A percentile compares a stretch with the other conserved stretches of the same genome.
These are phyloP conservation scores for Aleadryas rufinucha DNA, from an alignment of 2,113 vertebrate genomes.

Conservation along the genomic window DNA sequence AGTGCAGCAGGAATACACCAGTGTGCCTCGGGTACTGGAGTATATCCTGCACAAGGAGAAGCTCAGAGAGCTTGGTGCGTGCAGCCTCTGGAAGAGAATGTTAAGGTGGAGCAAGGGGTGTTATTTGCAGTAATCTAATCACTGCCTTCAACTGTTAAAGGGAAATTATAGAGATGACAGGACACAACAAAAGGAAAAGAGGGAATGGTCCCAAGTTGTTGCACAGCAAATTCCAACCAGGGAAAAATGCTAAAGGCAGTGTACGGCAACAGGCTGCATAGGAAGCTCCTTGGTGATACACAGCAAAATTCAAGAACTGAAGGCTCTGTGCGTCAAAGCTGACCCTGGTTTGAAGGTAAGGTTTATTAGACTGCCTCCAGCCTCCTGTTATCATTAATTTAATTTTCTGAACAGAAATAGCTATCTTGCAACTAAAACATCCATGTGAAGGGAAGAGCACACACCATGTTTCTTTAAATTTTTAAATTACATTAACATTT, in stretches of 20 bases:
- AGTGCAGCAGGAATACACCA: background rate
- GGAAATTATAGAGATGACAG: background rate
- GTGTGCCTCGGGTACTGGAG: background rate
- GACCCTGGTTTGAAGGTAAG: background rate
- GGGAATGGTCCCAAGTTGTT: background rate
- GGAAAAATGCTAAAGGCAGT: background rate
- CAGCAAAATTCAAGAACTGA: background rate
- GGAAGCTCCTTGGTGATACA: background rate
- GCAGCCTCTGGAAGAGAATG: background rate
- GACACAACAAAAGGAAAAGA: background rate
- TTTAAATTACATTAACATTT: background rate
- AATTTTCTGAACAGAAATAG: background rate
- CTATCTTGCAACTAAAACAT: background rate
- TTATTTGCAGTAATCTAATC: background rate
- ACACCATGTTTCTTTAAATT: background rate
- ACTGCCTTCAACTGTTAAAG: background rate
- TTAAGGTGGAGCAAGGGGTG: background rate
- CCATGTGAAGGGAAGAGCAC: background rate
- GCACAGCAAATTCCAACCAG: background rate
- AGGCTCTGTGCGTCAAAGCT: background rate
- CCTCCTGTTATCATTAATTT: background rate
- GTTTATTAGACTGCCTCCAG: background rate
- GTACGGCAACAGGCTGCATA: background rate
- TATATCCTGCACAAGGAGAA: background rate
- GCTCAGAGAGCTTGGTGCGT: rapidly evolving